Percentiles rank a stretch among this genome's conserved stretches.
Conservation (phyloP, 2,797 vertebrate species). For the Smutsia gigantea region DNA sequence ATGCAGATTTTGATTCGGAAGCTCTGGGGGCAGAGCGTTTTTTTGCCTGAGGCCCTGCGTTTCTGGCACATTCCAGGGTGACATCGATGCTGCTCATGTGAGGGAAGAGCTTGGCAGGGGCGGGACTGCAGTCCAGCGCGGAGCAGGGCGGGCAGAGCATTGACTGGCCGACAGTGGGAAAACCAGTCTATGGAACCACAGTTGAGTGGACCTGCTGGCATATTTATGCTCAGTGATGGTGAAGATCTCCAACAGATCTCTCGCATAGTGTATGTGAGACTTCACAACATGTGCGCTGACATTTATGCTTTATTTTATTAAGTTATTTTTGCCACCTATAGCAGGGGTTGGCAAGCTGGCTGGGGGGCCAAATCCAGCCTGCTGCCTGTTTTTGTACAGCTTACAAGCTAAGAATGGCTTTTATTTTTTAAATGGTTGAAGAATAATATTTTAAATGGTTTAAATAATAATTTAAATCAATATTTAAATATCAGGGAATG, state of each 20-base stretch:
- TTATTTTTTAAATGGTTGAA: neutral
- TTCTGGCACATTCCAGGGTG: neutral
- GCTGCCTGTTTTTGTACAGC: neutral
- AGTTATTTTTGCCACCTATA: neutral
- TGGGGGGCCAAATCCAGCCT: neutral
- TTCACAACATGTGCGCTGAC: neutral
- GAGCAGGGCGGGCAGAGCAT: neutral
- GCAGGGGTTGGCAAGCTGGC: neutral
- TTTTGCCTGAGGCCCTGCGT: neutral
- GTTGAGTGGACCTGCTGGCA: neutral
- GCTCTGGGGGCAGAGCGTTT: neutral
- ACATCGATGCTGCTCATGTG: fast-evolving
- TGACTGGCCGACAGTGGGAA: neutral
- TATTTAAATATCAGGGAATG: too few species aligned
- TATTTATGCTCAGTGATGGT: neutral
- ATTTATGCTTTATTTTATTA: neutral
- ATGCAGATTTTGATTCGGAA: neutral
- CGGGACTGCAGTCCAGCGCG: neutral
- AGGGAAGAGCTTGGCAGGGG: neutral
- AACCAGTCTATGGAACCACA: neutral
- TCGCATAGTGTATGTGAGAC: neutral
- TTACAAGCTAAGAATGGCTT: neutral
- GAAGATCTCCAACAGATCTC: neutral
- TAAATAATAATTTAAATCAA: too few species aligned
- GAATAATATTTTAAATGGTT: neutral